phyloP scores from a whole-genome alignment of 1,140 invertebrate species.

The Danaus melanippus region DNA sequence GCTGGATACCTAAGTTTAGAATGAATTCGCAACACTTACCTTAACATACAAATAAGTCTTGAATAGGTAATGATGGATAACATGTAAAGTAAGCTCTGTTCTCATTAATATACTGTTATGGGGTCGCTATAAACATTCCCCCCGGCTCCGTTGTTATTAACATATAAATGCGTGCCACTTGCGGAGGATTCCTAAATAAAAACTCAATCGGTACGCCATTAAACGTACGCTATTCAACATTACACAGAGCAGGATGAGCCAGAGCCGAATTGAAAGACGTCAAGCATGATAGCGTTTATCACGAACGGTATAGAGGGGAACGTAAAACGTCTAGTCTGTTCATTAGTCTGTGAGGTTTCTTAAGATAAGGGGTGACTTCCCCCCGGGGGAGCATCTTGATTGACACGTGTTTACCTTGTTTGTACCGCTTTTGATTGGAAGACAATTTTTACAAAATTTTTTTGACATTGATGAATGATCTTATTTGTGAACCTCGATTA shows the following conservation, averaged over 20 bases:
- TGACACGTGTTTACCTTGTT: constrained; percentile 18
- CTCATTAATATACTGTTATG: too few relatives aligned
- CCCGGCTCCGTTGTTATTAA: constrained; percentile 33
- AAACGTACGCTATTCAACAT: constrained; percentile 27
- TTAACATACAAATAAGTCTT: too few relatives aligned
- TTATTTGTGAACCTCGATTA: too few relatives aligned
- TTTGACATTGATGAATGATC: too few relatives aligned
- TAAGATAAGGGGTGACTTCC: constrained; percentile 19
- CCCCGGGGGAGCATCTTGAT: constrained; percentile 14
- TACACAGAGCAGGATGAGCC: constrained; percentile 15
- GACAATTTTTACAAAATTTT: too few relatives aligned
- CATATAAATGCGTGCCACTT: constrained; percentile 44
- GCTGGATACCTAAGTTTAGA: too few relatives aligned
- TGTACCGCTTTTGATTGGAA: constrained; percentile 4
- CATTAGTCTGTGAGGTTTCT: constrained; percentile 14
- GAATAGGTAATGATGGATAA: too few relatives aligned
- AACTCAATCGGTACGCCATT: constrained; percentile 46
- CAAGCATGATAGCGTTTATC: not conserved
- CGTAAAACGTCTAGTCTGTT: constrained; percentile 1
- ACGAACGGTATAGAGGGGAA: not conserved
- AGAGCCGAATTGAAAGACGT: constrained; percentile 5
- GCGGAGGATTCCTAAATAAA: constrained; percentile 48
- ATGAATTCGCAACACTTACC: too few relatives aligned
- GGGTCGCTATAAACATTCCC: constrained; percentile 27
- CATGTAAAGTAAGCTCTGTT: too few relatives aligned